phyloP scores from a whole-genome alignment of 2,888 invertebrate species.

The Acronicta alni region DNA sequence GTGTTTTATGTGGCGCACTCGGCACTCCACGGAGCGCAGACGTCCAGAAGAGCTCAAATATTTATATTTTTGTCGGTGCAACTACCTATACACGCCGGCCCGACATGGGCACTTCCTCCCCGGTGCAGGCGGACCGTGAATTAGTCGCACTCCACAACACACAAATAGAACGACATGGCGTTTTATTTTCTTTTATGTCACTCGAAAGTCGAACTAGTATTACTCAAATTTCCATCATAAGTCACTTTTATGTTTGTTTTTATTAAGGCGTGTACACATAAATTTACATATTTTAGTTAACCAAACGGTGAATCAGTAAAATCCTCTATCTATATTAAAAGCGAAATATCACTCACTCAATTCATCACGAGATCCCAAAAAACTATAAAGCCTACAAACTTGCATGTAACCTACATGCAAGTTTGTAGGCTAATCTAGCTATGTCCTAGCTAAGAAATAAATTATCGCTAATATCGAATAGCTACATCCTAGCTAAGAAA shows the following conservation, averaged over 20 bases:
- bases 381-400: too few relatives aligned
- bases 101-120: conserved; percentile 60
- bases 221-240: conserved; percentile 43
- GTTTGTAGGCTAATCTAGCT: too few relatives aligned
- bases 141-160: conserved; percentile 53
- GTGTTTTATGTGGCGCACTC: conserved; percentile 11
- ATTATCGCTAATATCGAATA: too few relatives aligned
- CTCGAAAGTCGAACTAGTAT: conserved; percentile 24
- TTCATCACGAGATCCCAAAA: too few relatives aligned
- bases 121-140: conserved; percentile 56
- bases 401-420: too few relatives aligned
- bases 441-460: too few relatives aligned
- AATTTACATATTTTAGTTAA: background rate
- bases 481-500: too few relatives aligned
- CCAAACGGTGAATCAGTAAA: background rate
- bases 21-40: conserved; percentile 40
- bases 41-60: conserved; percentile 58
- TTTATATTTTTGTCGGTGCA: conserved; percentile 66
- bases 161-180: conserved; percentile 62
- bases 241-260: conserved; percentile 8
- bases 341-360: too few relatives aligned
- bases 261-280: background rate
- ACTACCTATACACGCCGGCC: conserved; percentile 36
- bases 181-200: conserved; percentile 55
- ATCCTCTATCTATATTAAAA: too few relatives aligned